phyloP scores from a whole-genome alignment of 2,113 vertebrate genomes.

The Saccopteryx leptura region DNA sequence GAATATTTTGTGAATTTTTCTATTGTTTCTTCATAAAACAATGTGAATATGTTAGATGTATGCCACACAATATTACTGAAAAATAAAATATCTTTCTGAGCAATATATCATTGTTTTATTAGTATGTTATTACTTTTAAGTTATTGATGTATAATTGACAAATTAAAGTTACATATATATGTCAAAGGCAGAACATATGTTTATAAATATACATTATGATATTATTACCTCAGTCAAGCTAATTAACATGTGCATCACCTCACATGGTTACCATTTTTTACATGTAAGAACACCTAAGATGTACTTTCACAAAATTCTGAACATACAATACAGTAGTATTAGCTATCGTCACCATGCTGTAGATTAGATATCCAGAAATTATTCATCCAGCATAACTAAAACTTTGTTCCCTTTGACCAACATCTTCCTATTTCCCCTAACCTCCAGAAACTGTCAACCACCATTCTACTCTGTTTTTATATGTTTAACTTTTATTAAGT shows the following conservation, averaged over 20 bases:
- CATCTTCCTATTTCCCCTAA: background rate
- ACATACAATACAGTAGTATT: background rate
- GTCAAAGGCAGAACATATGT: background rate
- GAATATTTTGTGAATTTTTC: background rate
- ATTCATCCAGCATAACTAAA: background rate
- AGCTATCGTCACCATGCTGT: background rate
- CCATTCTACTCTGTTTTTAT: background rate
- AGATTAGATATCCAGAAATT: background rate
- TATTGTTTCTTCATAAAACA: background rate
- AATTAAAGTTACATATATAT: background rate
- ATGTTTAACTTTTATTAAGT: background rate
- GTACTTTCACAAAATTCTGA: background rate
- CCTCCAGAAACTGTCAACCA: background rate
- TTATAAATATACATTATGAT: background rate
- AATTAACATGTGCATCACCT: background rate
- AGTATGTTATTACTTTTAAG: background rate
- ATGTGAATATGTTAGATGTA: background rate
- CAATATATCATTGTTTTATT: background rate
- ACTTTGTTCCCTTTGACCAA: background rate
- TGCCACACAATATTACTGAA: background rate
- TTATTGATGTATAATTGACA: background rate
- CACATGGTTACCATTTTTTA: background rate
- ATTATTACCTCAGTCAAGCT: background rate
- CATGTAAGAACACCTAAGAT: background rate
- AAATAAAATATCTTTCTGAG: background rate